These are phyloP conservation scores for Catocala sponsa DNA, from an alignment of 2,888 invertebrate genomes.

Conservation along the genomic window DNA sequence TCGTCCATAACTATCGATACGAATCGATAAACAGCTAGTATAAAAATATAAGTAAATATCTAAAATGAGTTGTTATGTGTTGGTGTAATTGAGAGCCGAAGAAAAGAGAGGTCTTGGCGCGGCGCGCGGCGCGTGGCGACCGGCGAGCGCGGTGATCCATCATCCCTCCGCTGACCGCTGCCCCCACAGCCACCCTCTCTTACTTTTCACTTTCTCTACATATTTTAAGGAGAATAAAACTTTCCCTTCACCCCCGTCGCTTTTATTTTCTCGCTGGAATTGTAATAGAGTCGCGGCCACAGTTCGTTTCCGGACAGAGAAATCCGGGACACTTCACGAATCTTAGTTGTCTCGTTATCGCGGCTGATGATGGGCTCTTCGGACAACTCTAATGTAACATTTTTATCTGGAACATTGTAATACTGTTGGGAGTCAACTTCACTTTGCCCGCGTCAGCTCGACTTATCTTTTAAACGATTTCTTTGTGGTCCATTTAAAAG, in stretches of 20 bases:
- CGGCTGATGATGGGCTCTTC: conserved; percentile 61
- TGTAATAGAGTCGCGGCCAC: conserved; percentile 72
- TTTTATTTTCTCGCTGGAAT: conserved; percentile 76
- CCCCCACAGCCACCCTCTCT: conserved; percentile 70
- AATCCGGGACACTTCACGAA: conserved; percentile 65
- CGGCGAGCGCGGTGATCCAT: conserved; percentile 81
- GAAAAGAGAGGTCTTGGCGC: conserved; percentile 73
- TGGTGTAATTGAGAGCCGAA: conserved; percentile 84
- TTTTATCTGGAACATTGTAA: conserved; percentile 66
- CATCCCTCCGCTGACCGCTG: conserved; percentile 83
- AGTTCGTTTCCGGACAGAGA: conserved; percentile 59
- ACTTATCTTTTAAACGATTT: conserved; percentile 57
- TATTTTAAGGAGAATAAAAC: conserved; percentile 88
- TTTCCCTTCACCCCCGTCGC: conserved; percentile 78
- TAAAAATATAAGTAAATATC: conserved; percentile 52
- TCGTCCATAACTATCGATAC: neutral
- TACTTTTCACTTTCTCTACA: conserved; percentile 88
- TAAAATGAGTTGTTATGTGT: conserved; percentile 74
- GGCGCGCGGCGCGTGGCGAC: conserved; percentile 42
- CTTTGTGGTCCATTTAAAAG: conserved; percentile 52
- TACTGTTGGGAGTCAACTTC: conserved; percentile 70
- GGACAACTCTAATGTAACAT: conserved; percentile 69
- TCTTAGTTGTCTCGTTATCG: conserved; percentile 77
- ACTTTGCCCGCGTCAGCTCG: conserved; percentile 51
- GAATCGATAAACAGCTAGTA: conserved; percentile 35